phyloP scores from a whole-genome alignment of 2,113 vertebrate genomes.

The Mus pahari region DNA sequence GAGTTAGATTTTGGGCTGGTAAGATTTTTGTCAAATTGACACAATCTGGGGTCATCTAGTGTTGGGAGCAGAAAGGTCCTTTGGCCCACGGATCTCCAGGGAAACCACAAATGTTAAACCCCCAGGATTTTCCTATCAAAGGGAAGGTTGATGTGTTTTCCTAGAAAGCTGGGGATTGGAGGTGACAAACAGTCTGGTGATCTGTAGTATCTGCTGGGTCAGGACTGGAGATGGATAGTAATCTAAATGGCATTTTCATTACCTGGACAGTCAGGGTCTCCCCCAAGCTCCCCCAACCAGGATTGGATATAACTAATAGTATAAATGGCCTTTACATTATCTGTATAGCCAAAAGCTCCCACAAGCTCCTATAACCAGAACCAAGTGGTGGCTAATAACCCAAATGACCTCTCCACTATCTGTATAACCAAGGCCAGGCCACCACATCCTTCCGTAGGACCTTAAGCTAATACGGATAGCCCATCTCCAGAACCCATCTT shows the following conservation, averaged over 20 bases:
- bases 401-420: not conserved
- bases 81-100: not conserved
- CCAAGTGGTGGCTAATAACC: not conserved
- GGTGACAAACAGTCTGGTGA: not conserved
- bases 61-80: not conserved
- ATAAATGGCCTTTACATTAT: not conserved
- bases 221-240: not conserved
- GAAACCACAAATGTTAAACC: not conserved
- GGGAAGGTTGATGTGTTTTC: not conserved
- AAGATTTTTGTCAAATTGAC: not conserved
- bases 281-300: not conserved
- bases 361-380: not conserved
- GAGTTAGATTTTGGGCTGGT: not conserved
- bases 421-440: not conserved
- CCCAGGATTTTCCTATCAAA: not conserved
- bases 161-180: no score
- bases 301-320: not conserved
- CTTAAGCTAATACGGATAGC: not conserved
- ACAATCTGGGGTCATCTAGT: not conserved
- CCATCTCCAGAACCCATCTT: not conserved
- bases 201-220: not conserved
- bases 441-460: not conserved
- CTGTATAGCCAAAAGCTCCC: no score
- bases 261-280: not conserved
- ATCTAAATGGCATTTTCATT: not conserved